These are phyloP conservation scores for Crossocerus cetratus DNA, from an alignment of 2,888 invertebrate species.

Conservation along the genomic window DNA sequence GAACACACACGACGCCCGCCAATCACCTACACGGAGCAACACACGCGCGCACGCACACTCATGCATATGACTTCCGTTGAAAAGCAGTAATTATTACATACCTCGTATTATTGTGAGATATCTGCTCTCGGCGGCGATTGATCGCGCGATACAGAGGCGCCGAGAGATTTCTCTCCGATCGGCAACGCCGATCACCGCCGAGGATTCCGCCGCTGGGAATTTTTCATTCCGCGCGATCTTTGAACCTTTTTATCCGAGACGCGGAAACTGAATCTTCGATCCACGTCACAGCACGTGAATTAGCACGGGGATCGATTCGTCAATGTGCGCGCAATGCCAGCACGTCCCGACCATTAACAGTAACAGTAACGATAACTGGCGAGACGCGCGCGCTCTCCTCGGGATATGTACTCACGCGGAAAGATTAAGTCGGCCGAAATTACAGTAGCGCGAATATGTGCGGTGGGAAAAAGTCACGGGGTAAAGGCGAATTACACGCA, in stretches of 20 bases:
- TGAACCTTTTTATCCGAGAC: too few relatives aligned
- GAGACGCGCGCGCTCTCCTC: too few relatives aligned
- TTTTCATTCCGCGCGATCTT: too few relatives aligned
- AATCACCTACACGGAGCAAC: too few relatives aligned
- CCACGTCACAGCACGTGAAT: too few relatives aligned
- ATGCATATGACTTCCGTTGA: constrained; percentile 34
- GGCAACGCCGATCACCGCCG: too few relatives aligned
- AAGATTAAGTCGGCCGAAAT: not conserved
- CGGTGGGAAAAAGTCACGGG: not conserved
- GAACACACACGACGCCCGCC: constrained; percentile 2
- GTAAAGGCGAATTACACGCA: constrained; percentile 42
- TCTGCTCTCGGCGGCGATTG: constrained; percentile 24
- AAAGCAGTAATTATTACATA: constrained; percentile 50
- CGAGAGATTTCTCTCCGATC: constrained; percentile 11
- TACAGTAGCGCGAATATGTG: not conserved
- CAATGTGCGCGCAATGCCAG: not conserved
- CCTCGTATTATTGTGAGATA: constrained; percentile 37
- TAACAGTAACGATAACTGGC: too few relatives aligned
- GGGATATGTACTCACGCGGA: too few relatives aligned
- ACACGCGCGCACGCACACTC: constrained; percentile 20
- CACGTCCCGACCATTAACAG: not conserved
- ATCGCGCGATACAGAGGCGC: too few relatives aligned
- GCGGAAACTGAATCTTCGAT: too few relatives aligned
- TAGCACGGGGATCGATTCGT: too few relatives aligned
- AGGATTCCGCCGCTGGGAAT: too few relatives aligned